phyloP scores from a whole-genome alignment of 30 jellyfish, hydroid and myxozoan genomes.

The Aurelia sp. region DNA sequence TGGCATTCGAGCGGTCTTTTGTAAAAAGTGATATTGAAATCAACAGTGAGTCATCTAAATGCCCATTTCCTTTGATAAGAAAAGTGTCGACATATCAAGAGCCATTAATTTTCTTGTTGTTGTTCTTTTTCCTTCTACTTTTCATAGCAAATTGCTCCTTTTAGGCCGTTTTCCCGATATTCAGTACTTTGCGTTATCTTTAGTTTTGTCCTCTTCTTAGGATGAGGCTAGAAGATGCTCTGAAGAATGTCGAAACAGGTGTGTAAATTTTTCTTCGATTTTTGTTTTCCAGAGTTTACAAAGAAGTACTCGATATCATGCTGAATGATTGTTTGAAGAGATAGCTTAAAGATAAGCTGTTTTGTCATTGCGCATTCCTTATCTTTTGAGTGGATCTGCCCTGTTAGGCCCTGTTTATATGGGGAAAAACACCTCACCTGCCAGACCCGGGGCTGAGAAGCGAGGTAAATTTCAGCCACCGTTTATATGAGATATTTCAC shows the following conservation, averaged over 20 bases:
- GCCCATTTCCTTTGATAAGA: background rate
- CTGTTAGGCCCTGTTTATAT: too few species aligned
- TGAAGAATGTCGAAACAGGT: conserved; percentile 57
- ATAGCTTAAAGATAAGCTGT: background rate
- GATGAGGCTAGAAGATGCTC: conserved; percentile 61
- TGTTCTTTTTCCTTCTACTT: background rate
- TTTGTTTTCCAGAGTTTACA: too few species aligned
- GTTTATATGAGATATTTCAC: too few species aligned
- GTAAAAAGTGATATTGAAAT: background rate
- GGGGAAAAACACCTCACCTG: too few species aligned
- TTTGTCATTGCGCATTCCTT: background rate
- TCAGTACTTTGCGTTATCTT: background rate
- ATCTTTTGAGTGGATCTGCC: background rate
- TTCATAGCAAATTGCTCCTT: background rate
- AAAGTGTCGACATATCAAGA: background rate
- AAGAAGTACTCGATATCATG: background rate
- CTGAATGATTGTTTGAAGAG: background rate
- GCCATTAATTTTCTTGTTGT: background rate
- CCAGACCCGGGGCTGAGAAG: too few species aligned
- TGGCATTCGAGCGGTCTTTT: background rate
- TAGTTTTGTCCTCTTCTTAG: background rate
- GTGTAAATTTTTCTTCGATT: background rate
- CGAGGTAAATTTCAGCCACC: too few species aligned
- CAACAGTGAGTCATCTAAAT: background rate
- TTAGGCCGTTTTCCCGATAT: too few species aligned